Base-by-base conservation (phyloP, 2,113 vertebrate species). In the Odocoileus virginianus region DNA sequence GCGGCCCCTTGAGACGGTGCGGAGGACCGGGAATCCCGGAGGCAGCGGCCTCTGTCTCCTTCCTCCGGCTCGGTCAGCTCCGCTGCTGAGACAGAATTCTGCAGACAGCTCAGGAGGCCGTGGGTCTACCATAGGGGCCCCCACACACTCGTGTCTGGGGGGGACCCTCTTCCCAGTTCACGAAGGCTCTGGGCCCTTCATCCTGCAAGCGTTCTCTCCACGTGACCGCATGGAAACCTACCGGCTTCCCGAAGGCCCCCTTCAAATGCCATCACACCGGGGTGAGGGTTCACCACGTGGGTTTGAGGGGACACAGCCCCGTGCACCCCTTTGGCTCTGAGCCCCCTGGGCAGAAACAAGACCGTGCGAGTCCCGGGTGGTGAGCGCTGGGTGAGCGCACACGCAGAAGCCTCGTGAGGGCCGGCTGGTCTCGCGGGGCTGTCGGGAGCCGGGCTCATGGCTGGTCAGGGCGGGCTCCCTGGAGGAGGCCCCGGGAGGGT, bases 91-190 rank as follows among this genome's bases (percentile, higher is more conserved):
- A 21, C 78, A 50, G 79, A 82, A 7, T 1, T 33, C 79, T 33
- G 30, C 33, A 2, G 52, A 40, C 21, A 36, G 50, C 15, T 60
- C 25, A 4, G 74, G 83, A 21, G 25, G 23, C 40, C 1, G 7
- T 0, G 16, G 3, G 16, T 16, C 67, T 6, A 10, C 17, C 17
- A 23, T n/a, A 36, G 40, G 2, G 82, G 40, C 4, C 4, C 58
- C 12, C 1, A 67, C 15, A 2, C 40, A 3, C 3, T 14, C 1
- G 0, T 0, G 33, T 36, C 67, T 15, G 3, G 14, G 5, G 19
- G 23, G 7, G 16, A 16, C 43, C 43, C 4, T n/a, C 71, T 54
- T 82, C 58, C 45, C 7, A 43, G 58, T 11, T 60, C 92, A 40
- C 2, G 1, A 45, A 12, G 25, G 43, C 43, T 30, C 67, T 33